These are phyloP conservation scores for Rhabdomys pumilio DNA, from an alignment of 2,797 vertebrate genomes.

Conservation along the genomic window DNA sequence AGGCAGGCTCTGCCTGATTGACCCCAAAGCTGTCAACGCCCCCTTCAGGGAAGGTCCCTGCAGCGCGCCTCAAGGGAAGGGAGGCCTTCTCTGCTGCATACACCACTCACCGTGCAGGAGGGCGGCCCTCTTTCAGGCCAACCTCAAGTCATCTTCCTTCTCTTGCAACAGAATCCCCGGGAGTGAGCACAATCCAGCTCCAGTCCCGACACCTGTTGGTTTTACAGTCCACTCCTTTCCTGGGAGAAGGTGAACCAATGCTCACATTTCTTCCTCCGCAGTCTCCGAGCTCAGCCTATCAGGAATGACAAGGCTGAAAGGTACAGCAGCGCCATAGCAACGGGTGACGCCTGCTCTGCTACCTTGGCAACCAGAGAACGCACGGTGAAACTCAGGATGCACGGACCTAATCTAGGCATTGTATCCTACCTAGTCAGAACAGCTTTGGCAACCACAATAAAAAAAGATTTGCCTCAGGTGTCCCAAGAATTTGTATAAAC, in stretches of 20 bases:
- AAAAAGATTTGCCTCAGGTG: neutral
- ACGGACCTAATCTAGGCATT: rapidly evolving
- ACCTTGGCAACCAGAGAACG: constrained; percentile 61
- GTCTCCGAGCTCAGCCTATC: constrained; percentile 72
- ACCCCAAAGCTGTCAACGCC: neutral
- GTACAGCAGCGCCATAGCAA: neutral
- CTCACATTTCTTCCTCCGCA: neutral
- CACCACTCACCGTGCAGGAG: constrained; percentile 77
- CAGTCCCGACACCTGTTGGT: neutral
- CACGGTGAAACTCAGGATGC: neutral
- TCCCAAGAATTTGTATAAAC: neutral
- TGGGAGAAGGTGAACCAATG: constrained; percentile 78
- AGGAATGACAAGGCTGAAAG: rapidly evolving
- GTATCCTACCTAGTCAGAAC: neutral
- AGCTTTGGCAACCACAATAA: neutral
- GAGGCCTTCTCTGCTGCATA: neutral
- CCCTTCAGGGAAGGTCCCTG: neutral
- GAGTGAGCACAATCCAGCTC: neutral
- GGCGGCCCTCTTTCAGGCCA: constrained; percentile 66
- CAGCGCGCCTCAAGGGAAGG: neutral
- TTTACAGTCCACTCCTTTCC: constrained; percentile 28
- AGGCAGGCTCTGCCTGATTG: neutral
- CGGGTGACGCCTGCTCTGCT: constrained; percentile 67
- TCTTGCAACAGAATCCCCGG: neutral
- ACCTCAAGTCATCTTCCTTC: neutral